Percentiles rank a stretch among this genome's conserved stretches.
These are phyloP conservation scores for Myiopsitta monachus DNA, from an alignment of 2,113 vertebrate genomes.

Conservation along the genomic window DNA sequence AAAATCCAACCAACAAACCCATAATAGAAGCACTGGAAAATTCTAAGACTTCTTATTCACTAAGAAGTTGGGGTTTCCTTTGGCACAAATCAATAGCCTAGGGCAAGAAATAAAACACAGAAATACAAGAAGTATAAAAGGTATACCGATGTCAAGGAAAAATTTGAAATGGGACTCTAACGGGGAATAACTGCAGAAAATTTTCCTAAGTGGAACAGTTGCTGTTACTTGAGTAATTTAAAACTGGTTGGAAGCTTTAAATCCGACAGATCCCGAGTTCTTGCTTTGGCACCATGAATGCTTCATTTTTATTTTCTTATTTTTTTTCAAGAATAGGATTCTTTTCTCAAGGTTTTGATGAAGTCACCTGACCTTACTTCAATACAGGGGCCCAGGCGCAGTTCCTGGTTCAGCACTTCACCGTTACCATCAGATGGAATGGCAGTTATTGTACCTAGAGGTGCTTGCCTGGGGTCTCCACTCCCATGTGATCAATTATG, in stretches of 20 bases:
- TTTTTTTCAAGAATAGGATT: not conserved
- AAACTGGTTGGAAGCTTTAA: not conserved
- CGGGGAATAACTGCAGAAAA: not conserved
- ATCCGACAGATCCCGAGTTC: not conserved
- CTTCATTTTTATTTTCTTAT: not conserved
- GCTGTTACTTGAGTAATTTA: not conserved
- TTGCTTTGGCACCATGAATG: not conserved
- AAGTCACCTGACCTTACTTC: not conserved
- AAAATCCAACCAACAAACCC: not conserved
- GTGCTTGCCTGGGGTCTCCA: not conserved
- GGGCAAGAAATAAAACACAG: not conserved
- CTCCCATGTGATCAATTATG: no score
- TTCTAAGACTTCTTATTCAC: not conserved
- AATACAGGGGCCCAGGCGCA: rapidly evolving
- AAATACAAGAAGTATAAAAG: not conserved
- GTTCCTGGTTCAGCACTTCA: not conserved
- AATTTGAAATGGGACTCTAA: not conserved
- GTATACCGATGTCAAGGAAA: not conserved
- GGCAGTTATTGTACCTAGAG: not conserved
- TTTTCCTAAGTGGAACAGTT: not conserved
- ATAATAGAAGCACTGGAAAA: not conserved
- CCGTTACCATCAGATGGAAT: not conserved
- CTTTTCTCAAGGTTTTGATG: not conserved
- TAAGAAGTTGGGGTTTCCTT: not conserved
- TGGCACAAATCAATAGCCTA: not conserved